Evolutionary conservation across 1,140 invertebrate species (phyloP).

Genomic region (Lepidostoma basale): DNA sequence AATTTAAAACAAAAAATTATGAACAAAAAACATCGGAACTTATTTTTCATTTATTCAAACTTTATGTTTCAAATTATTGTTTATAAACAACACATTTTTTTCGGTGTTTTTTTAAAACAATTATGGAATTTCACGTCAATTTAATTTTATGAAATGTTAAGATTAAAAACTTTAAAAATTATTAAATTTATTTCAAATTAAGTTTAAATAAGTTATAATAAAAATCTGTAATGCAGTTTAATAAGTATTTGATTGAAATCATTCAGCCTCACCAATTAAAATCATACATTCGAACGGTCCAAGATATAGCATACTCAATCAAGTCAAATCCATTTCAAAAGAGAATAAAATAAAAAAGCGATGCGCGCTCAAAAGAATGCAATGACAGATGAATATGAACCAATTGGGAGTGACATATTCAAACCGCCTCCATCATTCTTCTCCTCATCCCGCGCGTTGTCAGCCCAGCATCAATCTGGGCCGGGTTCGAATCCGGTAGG

Average conservation of each 20-base stretch:
- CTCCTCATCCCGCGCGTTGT: not conserved
- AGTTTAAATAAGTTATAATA: not conserved
- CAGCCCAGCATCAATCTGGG: slow-evolving; percentile 22
- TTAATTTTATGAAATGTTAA: not conserved
- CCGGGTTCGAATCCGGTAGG: slow-evolving; percentile 27
- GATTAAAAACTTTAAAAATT: not conserved
- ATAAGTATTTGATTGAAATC: no score
- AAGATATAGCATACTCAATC: not conserved
- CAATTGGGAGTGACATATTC: slow-evolving; percentile 32
- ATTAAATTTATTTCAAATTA: not conserved
- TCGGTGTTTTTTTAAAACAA: not conserved
- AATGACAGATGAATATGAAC: slow-evolving; percentile 33
- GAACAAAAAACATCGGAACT: no score
- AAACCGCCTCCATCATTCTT: slow-evolving; percentile 31
- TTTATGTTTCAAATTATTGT: not conserved
- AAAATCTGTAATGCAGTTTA: no score
- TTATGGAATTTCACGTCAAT: not conserved
- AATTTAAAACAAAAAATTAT: no score
- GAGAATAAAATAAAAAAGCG: slow-evolving; percentile 14
- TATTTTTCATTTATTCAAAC: no score
- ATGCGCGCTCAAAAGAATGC: slow-evolving; percentile 7
- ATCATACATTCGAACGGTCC: no score
- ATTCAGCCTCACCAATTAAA: no score
- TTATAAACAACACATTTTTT: not conserved
- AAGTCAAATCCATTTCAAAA: not conserved